Base-by-base conservation (phyloP, 2,797 vertebrate species). In the Gouania willdenowi region DNA sequence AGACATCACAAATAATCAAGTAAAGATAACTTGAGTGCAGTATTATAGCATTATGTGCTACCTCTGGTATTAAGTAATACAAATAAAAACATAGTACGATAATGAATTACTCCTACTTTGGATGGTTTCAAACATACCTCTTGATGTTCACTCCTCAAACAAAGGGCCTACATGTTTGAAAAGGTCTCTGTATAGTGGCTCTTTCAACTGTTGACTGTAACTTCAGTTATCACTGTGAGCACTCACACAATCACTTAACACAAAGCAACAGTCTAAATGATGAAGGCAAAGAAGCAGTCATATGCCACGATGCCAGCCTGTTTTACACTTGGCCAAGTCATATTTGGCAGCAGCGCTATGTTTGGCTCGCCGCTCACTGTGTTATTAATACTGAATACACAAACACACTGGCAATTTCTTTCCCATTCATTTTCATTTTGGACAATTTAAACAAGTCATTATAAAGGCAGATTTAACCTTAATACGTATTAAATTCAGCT, bases 321-420 rank as follows among this genome's bases (percentile, higher is more conserved):
- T 70, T 73, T 65, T 30, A 51, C 54, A 43, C 58, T 19, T 55
- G 57, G 78, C 82, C 71, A 78, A 79, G 60, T 69, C 58, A 39
- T 59, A 75, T 67, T 67, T 83, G 78, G 80, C 80, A 81, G 41
- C 8, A 4, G 11, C 39, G 20, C 21, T 42, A 32, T 69, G 59
- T 79, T 70, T 83, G 80, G 78, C 75, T 47, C 47, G 43, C 53
- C 44, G 21, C 44, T 18, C 56, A 51, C 41, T 44, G 46, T 75
- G 66, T 49, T 66, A 79, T 75, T 60, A 3, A 62, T 58, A 71
- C 42, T 50, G 55, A 69, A 73, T 64, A 77, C 68, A 72, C 65
- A 67, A 69, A 69, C 67, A 77, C 65, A 71, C 75, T 80, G 74
- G 62, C 62, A 64, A 5, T 3, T 20, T 6, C 10, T 1, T 8